Conservation (phyloP, 2,888 invertebrate genomes). For the Chromoteleia sp. region DNA sequence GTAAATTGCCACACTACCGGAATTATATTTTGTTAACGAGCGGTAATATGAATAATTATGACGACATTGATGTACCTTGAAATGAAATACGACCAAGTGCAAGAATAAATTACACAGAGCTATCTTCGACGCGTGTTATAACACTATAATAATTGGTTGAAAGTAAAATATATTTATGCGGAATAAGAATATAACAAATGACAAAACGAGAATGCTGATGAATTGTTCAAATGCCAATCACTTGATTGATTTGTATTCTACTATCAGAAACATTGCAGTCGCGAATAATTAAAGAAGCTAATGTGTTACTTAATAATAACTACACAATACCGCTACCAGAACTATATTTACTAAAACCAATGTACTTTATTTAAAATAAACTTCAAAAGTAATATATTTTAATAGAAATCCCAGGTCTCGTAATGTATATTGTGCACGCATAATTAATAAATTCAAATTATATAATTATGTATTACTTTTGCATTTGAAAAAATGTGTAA, state of each 20-base stretch:
- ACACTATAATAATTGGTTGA: slow-evolving; percentile 35
- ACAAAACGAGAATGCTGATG: slow-evolving; percentile 12
- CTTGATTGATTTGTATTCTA: background rate
- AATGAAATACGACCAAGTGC: slow-evolving; percentile 53
- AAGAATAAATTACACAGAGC: slow-evolving; percentile 38
- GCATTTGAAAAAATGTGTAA: too few relatives aligned
- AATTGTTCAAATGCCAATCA: slow-evolving; percentile 16
- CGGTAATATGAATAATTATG: slow-evolving; percentile 49
- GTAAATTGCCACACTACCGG: slow-evolving; percentile 37
- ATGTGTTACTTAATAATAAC: too few relatives aligned
- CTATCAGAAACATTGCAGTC: too few relatives aligned
- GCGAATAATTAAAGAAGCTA: too few relatives aligned
- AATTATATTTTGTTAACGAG: slow-evolving; percentile 45
- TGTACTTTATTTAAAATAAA: too few relatives aligned
- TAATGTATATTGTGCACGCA: too few relatives aligned
- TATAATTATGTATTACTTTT: too few relatives aligned
- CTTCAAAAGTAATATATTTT: too few relatives aligned
- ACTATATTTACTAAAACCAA: too few relatives aligned
- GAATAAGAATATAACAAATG: slow-evolving; percentile 18
- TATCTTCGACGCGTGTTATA: slow-evolving; percentile 23
- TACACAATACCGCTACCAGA: too few relatives aligned
- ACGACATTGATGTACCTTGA: slow-evolving; percentile 43
- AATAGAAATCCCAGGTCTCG: too few relatives aligned
- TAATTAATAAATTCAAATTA: too few relatives aligned
- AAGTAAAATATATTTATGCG: slow-evolving; percentile 22